A percentile compares a stretch with the other conserved stretches of the same genome.
Evolutionary conservation across 2,113 vertebrate genomes (phyloP).

Genomic region (Chloroceryle aenea): DNA sequence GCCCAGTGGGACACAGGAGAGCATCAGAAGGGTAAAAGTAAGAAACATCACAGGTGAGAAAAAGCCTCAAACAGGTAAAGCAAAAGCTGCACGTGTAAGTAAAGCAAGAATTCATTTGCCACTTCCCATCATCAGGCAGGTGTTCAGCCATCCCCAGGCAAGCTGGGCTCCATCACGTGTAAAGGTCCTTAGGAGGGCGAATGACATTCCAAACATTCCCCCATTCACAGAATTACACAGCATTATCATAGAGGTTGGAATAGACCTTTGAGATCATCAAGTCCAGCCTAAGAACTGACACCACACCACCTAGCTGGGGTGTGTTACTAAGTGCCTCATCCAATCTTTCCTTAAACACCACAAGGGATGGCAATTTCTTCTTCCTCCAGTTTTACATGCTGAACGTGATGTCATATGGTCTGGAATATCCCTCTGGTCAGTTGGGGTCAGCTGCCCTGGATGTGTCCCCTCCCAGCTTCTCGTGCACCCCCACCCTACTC

Average conservation of each 20-base stretch:
- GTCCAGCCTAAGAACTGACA: too few species aligned
- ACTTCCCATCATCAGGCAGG: background rate
- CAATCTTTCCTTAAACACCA: too few species aligned
- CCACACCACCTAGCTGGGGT: too few species aligned
- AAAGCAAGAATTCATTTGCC: background rate
- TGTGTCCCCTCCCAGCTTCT: background rate
- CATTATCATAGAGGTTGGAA: too few species aligned
- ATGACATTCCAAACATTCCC: rapidly evolving
- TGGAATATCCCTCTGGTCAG: background rate
- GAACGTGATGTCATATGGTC: background rate
- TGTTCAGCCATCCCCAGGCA: background rate
- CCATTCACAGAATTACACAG: too few species aligned
- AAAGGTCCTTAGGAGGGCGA: background rate
- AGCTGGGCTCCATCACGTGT: background rate
- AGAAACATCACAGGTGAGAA: background rate
- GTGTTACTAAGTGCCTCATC: too few species aligned
- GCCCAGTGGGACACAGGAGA: rapidly evolving
- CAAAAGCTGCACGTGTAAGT: background rate
- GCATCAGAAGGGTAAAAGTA: background rate
- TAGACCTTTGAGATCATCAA: too few species aligned
- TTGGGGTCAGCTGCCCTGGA: background rate
- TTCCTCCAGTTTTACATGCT: background rate
- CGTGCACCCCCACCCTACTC: background rate
- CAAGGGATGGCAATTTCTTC: too few species aligned
- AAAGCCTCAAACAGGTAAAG: background rate